A percentile compares a stretch with the other conserved stretches of the same genome.
These are phyloP conservation scores for Myzus persicae DNA, from an alignment of 1,140 invertebrate species.

Conservation along the genomic window DNA sequence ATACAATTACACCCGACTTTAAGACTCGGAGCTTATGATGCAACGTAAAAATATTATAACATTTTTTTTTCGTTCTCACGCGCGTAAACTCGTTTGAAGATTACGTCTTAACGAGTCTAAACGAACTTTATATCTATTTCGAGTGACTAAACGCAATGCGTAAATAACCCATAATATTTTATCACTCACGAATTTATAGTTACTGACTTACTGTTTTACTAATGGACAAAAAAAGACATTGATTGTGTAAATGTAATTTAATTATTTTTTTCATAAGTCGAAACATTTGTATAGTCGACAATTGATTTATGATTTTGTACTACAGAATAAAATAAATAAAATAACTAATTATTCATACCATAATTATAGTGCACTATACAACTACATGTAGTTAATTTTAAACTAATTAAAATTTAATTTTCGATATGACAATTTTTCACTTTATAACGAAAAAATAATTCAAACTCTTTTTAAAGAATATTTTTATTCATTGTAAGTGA, in stretches of 20 bases:
- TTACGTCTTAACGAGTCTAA: constrained; percentile 11
- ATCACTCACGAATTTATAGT: neutral
- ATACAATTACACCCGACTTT: neutral
- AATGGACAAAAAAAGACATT: neutral
- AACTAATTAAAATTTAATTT: neutral
- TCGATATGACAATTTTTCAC: neutral
- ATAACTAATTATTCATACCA: neutral
- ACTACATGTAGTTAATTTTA: too few species aligned
- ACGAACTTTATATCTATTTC: neutral
- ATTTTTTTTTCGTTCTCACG: neutral
- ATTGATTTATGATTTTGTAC: neutral
- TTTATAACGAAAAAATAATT: neutral
- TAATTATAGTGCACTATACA: too few species aligned
- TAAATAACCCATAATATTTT: neutral
- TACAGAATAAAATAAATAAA: neutral
- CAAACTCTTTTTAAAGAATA: neutral
- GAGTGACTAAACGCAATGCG: neutral
- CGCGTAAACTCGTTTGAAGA: neutral
- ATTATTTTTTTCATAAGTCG: neutral
- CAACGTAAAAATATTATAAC: neutral
- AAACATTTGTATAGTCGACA: neutral
- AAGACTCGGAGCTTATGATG: neutral
- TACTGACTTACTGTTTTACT: neutral
- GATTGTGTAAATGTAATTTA: neutral
- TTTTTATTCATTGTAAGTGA: neutral